Conservation (phyloP, 2,888 invertebrate genomes). For the Lacanobia wlatinum region DNA sequence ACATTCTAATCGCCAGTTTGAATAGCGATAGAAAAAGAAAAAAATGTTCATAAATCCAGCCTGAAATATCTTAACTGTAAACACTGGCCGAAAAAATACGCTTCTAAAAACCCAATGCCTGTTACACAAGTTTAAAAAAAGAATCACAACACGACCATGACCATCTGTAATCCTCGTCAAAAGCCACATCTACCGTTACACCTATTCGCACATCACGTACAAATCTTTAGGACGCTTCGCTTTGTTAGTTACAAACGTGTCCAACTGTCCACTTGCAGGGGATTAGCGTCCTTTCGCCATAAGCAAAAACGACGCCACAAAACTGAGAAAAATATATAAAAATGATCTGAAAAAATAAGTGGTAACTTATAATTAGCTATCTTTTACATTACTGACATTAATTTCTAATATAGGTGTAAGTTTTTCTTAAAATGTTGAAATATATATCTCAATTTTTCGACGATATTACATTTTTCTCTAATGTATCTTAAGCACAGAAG, state of each 20-base stretch:
- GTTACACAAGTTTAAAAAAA: slow-evolving; percentile 25
- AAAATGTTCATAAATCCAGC: neutral
- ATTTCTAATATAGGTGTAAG: neutral
- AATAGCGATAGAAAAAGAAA: neutral
- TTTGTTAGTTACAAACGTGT: slow-evolving; percentile 62
- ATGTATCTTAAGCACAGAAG: neutral
- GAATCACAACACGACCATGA: neutral
- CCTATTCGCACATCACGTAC: slow-evolving; percentile 64
- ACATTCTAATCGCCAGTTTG: neutral
- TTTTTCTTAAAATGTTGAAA: neutral
- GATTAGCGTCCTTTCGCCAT: slow-evolving; percentile 61
- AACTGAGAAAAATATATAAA: neutral
- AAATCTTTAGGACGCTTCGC: slow-evolving; percentile 63
- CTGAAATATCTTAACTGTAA: neutral
- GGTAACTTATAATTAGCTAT: neutral
- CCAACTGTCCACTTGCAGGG: slow-evolving; percentile 61
- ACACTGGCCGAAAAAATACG: neutral
- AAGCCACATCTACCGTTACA: slow-evolving; percentile 63
- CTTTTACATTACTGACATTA: neutral
- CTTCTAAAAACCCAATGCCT: neutral
- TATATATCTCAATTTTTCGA: neutral
- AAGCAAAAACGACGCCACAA: neutral
- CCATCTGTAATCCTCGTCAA: neutral
- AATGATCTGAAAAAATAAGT: neutral
- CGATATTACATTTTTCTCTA: neutral